phyloP scores from a whole-genome alignment of 2,888 invertebrate genomes.

The Parnassius smintheus region DNA sequence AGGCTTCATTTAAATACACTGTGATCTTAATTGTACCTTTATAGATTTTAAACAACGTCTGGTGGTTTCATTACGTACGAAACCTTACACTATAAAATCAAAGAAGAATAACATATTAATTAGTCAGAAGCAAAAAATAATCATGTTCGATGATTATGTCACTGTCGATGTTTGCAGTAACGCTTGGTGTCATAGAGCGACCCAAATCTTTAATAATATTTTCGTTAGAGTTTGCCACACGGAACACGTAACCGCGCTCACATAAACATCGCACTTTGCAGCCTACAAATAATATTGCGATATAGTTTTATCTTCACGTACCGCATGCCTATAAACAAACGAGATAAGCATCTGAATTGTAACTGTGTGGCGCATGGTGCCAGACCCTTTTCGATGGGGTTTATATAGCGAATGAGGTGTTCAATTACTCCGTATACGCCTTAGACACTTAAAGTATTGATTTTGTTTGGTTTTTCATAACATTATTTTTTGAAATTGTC shows the following conservation, averaged over 20 bases:
- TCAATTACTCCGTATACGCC: constrained; percentile 16
- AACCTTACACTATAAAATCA: no score
- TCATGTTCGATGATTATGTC: no score
- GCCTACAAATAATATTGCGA: constrained; percentile 25
- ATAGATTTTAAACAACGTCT: no score
- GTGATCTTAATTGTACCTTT: no score
- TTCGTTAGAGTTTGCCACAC: constrained; percentile 15
- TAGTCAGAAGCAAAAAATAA: no score
- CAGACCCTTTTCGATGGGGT: constrained; percentile 3
- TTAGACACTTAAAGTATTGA: neutral
- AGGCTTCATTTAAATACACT: no score
- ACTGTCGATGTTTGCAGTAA: no score
- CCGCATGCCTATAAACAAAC: constrained; percentile 22
- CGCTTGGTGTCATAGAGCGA: neutral
- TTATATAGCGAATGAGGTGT: constrained; percentile 6
- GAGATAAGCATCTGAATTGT: constrained; percentile 25
- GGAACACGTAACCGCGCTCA: constrained; percentile 15
- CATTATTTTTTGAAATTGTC: no score
- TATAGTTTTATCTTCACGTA: constrained; percentile 28
- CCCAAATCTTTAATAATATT: neutral
- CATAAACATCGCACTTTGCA: constrained; percentile 25
- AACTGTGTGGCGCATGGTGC: constrained; percentile 15
- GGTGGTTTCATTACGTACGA: no score
- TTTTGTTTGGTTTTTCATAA: neutral
- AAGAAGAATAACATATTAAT: no score